phyloP scores from a whole-genome alignment of 2,113 vertebrate species.

The Blennius ocellaris region DNA sequence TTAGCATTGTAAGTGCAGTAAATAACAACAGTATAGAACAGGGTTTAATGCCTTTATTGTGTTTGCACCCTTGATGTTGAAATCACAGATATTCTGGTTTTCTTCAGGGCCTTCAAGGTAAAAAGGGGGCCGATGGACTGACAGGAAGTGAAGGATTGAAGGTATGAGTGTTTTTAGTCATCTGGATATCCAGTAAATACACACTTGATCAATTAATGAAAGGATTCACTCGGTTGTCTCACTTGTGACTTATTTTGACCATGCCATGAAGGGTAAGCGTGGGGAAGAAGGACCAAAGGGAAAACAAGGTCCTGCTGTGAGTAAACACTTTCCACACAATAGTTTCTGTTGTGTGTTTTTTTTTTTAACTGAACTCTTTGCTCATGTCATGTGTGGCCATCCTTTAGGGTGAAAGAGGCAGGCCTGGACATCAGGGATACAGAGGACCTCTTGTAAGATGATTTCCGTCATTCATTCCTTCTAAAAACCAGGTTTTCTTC shows the following conservation, averaged over 20 bases:
- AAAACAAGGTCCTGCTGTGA: constrained; percentile 71
- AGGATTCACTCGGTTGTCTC: not conserved
- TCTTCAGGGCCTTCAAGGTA: constrained; percentile 78
- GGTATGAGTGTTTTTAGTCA: constrained; percentile 57
- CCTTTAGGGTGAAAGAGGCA: constrained; percentile 74
- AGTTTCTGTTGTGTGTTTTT: not conserved
- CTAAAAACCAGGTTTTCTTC: not conserved
- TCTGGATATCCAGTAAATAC: not conserved
- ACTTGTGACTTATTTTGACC: not conserved
- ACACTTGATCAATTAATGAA: not conserved
- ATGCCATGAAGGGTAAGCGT: constrained; percentile 73
- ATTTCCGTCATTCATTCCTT: constrained; percentile 18
- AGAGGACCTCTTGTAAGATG: constrained; percentile 75
- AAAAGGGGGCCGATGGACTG: constrained; percentile 59
- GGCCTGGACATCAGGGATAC: constrained; percentile 75
- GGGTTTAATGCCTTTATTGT: too few relatives aligned
- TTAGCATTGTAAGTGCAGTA: not conserved
- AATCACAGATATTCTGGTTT: constrained; percentile 21
- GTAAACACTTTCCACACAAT: constrained; percentile 28
- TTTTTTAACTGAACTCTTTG: not conserved
- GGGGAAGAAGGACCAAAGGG: constrained; percentile 74
- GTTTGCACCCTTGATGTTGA: too few relatives aligned
- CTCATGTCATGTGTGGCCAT: constrained; percentile 2
- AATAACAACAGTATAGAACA: too few relatives aligned
- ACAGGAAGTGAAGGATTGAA: constrained; percentile 71